A percentile compares a stretch with the other conserved stretches of the same genome.
These are phyloP conservation scores for Panorpa germanica DNA, from an alignment of 2,888 invertebrate species.

Conservation along the genomic window DNA sequence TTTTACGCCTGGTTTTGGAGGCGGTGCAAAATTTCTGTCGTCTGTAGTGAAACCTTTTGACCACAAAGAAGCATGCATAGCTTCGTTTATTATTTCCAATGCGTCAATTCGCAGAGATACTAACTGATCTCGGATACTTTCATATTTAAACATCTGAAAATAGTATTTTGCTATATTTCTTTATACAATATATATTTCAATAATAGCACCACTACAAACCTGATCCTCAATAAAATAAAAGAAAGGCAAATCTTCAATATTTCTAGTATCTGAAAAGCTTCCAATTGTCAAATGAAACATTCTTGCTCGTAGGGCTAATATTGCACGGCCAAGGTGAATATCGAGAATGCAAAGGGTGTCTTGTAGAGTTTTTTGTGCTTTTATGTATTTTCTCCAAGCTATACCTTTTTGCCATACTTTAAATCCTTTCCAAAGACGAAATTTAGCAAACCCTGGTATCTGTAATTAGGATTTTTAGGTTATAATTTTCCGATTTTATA, in stretches of 20 bases:
- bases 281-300: slow-evolving; percentile 39
- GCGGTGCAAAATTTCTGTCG: slow-evolving; percentile 36
- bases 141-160: slow-evolving; percentile 29
- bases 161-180: slow-evolving; percentile 7
- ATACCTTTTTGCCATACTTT: slow-evolving; percentile 63
- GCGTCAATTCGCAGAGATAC: slow-evolving; percentile 24
- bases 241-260: slow-evolving; percentile 30
- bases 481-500: neutral
- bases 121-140: slow-evolving; percentile 22
- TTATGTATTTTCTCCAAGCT: slow-evolving; percentile 42
- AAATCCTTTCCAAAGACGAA: slow-evolving; percentile 62
- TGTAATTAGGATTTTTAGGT: slow-evolving; percentile 16
- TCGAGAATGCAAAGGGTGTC: slow-evolving; percentile 57
- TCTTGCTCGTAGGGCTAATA: slow-evolving; percentile 50
- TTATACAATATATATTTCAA: neutral
- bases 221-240: slow-evolving; percentile 55
- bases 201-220: slow-evolving; percentile 21
- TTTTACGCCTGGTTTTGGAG: slow-evolving; percentile 32
- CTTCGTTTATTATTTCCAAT: slow-evolving; percentile 30
- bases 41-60: slow-evolving; percentile 62
- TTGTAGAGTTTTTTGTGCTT: slow-evolving; percentile 35
- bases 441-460: slow-evolving; percentile 47
- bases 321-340: slow-evolving; percentile 46
- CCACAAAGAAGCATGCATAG: slow-evolving; percentile 56
- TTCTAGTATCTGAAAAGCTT: slow-evolving; percentile 36